Evolutionary conservation across 2,888 invertebrate genomes (phyloP).

Genomic region (Eurytoma adleriae): DNA sequence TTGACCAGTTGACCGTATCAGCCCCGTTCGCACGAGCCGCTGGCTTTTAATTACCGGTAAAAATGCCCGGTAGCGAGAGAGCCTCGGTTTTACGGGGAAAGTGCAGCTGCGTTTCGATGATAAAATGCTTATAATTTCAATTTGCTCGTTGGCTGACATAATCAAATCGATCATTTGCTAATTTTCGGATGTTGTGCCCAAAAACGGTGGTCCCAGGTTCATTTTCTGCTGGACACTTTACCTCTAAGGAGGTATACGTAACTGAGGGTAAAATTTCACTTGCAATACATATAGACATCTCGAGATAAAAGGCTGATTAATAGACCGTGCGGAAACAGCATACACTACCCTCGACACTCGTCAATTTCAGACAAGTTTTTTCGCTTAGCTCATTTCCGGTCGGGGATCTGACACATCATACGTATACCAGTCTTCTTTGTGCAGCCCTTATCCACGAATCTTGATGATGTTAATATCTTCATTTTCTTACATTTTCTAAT

Average conservation of each 20-base stretch:
- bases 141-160: background rate
- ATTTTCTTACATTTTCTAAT: too few relatives aligned
- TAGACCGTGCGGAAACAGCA: too few relatives aligned
- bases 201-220: too few relatives aligned
- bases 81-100: slow-evolving; percentile 67
- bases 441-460: slow-evolving; percentile 45
- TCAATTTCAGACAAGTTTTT: slow-evolving; percentile 69
- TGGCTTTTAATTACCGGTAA: slow-evolving; percentile 75
- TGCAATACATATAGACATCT: too few relatives aligned
- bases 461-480: too few relatives aligned
- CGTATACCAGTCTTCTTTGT: slow-evolving; percentile 36
- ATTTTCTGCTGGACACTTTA: too few relatives aligned
- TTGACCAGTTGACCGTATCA: slow-evolving; percentile 73
- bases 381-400: slow-evolving; percentile 72
- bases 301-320: too few relatives aligned
- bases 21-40: slow-evolving; percentile 73
- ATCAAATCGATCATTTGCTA: too few relatives aligned
- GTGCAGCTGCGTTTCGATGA: slow-evolving; percentile 60
- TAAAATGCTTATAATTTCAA: slow-evolving; percentile 44
- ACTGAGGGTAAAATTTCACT: too few relatives aligned
- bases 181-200: too few relatives aligned
- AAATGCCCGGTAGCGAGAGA: slow-evolving; percentile 66
- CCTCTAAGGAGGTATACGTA: too few relatives aligned
- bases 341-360: too few relatives aligned
- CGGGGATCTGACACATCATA: slow-evolving; percentile 58